phyloP scores from a whole-genome alignment of 1,140 invertebrate genomes.

The Sitobion miscanthi region DNA sequence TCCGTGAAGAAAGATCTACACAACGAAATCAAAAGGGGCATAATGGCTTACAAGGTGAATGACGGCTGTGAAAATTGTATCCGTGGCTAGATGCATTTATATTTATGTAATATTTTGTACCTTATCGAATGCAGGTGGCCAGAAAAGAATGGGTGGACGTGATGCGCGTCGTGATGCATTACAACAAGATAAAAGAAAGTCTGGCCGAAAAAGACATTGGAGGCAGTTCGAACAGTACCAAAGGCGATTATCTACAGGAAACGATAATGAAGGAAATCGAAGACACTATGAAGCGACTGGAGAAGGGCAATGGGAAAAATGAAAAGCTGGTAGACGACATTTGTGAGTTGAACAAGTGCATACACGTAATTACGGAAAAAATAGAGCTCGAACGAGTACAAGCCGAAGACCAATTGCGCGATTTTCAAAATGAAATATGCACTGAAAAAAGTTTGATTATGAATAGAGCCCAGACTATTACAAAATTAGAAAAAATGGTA shows the following conservation, averaged over 20 bases:
- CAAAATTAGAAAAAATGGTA: slow-evolving; percentile 17
- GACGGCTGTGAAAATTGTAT: too few relatives aligned
- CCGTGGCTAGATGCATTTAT: too few relatives aligned
- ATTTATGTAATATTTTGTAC: background rate
- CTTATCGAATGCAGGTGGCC: background rate
- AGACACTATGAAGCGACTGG: slow-evolving; percentile 26
- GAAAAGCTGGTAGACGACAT: slow-evolving; percentile 34
- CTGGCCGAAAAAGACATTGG: background rate
- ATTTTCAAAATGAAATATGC: slow-evolving; percentile 6
- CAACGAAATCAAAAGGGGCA: slow-evolving; percentile 29
- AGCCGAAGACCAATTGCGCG: background rate
- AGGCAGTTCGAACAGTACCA: background rate
- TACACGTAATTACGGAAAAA: slow-evolving; percentile 14
- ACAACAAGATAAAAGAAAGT: slow-evolving; percentile 1
- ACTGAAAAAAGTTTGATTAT: background rate
- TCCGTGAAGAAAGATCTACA: slow-evolving; percentile 31
- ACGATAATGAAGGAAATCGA: slow-evolving; percentile 39
- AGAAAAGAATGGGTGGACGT: slow-evolving; percentile 41
- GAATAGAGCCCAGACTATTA: background rate
- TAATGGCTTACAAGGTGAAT: slow-evolving; percentile 18
- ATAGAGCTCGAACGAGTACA: background rate
- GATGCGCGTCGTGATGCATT: slow-evolving; percentile 32
- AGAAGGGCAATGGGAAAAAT: background rate
- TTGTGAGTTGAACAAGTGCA: slow-evolving; percentile 15
- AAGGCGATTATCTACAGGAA: slow-evolving; percentile 36